Evolutionary conservation across 2,797 vertebrate species (phyloP), one percentile per base, ranked within the genome.

Genomic region (Numenius phaeopus): DNA sequence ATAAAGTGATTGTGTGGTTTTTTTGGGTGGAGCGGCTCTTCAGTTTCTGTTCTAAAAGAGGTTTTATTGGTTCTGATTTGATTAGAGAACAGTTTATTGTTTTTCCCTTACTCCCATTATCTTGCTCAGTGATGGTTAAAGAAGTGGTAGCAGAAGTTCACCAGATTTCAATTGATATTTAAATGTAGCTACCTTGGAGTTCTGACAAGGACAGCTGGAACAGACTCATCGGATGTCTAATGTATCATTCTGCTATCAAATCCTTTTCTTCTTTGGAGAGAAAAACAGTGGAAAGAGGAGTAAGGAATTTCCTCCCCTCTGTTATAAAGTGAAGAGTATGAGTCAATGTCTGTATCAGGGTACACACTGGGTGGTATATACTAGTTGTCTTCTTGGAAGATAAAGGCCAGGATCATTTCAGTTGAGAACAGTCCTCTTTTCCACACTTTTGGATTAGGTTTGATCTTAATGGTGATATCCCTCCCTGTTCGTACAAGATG

Each of bases 321-420:
- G 17, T 11, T 34, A 2, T 34, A 44, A 91, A 39, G 16, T 2
- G 3, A 16, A 24, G 44, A 44, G 2, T 54, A 6, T 15, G 4
- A 42, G 14, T 22, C 5, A 52, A 26, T 50, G 4, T 7, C 22
- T 62, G 0, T 20, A 2, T 58, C 0, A 2, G 26, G 23, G 5
- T 81, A 4, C 50, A 47, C 14, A 5, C 12, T 67, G 9, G 3
- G 7, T n/a, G 20, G 3, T 44, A 26, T 26, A 5, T 52, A 2
- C 16, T 18, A n/a, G 24, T 34, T 49, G 42, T 3, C 1, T 5
- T 57, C 22, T 46, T 46, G 10, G 8, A 49, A 34, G 23, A 11
- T 29, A 18, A 76, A 72, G 5, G 5, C 4, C 50, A 34, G 19
- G 2, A 44, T 64, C 8, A 30, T 59, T 39, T 61, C 8, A 17